phyloP scores from a whole-genome alignment of 2,797 vertebrate species.

The Oreortyx pictus region DNA sequence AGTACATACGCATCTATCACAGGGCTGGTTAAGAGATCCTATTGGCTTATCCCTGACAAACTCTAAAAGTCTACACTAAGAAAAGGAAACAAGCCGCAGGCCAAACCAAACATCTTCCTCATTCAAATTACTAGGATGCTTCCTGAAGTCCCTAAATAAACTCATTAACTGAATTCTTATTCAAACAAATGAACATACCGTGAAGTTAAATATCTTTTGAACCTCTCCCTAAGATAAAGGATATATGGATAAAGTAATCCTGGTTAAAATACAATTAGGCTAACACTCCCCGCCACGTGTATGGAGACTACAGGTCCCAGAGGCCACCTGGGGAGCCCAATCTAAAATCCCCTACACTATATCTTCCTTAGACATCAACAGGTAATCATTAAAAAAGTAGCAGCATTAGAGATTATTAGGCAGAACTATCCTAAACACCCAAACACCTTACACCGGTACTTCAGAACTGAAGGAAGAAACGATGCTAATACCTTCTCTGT shows the following conservation, averaged over 20 bases:
- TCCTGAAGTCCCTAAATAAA: not conserved
- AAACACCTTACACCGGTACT: not conserved
- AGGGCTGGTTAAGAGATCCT: not conserved
- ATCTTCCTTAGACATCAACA: not conserved
- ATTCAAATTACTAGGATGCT: not conserved
- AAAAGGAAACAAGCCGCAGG: not conserved
- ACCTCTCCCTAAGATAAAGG: not conserved
- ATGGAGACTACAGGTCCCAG: too few species aligned
- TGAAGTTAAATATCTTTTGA: not conserved
- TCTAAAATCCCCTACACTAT: fast-evolving
- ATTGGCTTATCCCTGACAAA: not conserved
- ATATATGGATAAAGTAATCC: fast-evolving
- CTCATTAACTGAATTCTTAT: not conserved
- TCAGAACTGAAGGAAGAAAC: not conserved
- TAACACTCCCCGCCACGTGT: fast-evolving
- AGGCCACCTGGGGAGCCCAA: not conserved
- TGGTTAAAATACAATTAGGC: fast-evolving
- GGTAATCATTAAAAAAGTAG: not conserved
- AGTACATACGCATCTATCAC: not conserved
- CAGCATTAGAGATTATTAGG: not conserved
- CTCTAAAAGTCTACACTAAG: not conserved
- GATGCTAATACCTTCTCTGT: not conserved
- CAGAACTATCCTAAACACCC: not conserved
- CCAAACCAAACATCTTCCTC: not conserved
- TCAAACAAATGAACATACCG: not conserved